These are phyloP conservation scores for Iguana delicatissima DNA, from an alignment of 2,797 vertebrate species.

Conservation along the genomic window DNA sequence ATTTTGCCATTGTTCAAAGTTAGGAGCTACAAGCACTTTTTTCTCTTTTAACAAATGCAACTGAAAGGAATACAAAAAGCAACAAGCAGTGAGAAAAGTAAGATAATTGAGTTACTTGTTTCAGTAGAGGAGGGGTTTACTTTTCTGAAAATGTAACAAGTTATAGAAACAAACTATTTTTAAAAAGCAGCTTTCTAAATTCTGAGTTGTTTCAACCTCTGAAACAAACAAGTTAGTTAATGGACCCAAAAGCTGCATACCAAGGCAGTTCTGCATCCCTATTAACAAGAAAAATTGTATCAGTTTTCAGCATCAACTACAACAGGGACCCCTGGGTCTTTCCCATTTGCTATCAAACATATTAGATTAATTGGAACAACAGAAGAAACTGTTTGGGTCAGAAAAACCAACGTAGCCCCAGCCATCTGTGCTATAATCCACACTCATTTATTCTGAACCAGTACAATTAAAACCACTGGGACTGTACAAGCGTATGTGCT, in stretches of 20 bases:
- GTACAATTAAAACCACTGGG: neutral
- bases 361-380: no score
- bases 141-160: no score
- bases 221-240: neutral
- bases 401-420: neutral
- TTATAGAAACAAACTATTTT: no score
- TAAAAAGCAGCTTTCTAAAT: no score
- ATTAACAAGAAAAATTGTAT: neutral
- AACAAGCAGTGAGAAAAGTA: no score
- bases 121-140: no score
- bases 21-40: no score
- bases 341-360: neutral
- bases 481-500: neutral
- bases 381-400: neutral
- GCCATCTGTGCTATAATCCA: neutral
- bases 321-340: neutral
- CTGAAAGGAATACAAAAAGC: no score
- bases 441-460: neutral
- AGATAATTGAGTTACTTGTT: no score
- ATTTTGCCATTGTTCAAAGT: neutral
- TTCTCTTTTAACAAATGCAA: no score
- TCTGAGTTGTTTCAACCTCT: neutral
- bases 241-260: neutral
- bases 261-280: neutral
- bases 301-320: neutral